These are phyloP conservation scores for Arion vulgaris DNA, from an alignment of 1,140 invertebrate species.

Conservation along the genomic window DNA sequence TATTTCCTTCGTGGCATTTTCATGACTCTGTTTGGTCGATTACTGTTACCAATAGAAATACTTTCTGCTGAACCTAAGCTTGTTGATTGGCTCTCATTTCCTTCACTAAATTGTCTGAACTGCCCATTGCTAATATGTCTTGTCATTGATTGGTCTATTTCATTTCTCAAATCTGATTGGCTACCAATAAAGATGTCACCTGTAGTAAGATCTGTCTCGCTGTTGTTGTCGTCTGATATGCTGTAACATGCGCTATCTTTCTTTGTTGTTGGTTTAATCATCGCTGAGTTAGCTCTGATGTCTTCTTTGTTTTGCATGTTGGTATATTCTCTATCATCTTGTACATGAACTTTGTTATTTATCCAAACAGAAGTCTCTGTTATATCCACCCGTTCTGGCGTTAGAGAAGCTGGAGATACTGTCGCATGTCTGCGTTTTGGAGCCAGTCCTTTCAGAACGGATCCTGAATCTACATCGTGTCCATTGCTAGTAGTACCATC, in stretches of 20 bases:
- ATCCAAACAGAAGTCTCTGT: neutral
- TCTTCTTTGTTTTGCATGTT: neutral
- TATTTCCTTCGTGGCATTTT: conserved; percentile 4
- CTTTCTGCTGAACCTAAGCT: neutral
- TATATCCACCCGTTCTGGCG: neutral
- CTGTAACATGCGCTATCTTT: conserved; percentile 41
- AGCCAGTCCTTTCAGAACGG: too few relatives aligned
- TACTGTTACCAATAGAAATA: neutral
- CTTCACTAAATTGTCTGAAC: neutral
- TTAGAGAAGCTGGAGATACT: neutral
- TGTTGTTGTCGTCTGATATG: conserved; percentile 24
- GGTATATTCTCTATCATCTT: neutral
- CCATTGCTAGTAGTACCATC: neutral
- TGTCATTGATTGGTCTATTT: neutral
- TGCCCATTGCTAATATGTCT: neutral
- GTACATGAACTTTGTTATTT: neutral
- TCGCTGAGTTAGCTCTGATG: neutral
- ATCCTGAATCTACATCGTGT: neutral
- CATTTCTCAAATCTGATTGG: neutral
- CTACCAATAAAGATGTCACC: neutral
- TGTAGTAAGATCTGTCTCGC: conserved; percentile 26
- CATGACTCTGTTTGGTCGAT: neutral
- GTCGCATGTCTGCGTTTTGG: neutral
- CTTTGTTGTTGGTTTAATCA: conserved; percentile 8
- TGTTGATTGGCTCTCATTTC: conserved; percentile 1